Evolutionary conservation across 1,140 invertebrate species (phyloP).

Genomic region (Bombus picipes): DNA sequence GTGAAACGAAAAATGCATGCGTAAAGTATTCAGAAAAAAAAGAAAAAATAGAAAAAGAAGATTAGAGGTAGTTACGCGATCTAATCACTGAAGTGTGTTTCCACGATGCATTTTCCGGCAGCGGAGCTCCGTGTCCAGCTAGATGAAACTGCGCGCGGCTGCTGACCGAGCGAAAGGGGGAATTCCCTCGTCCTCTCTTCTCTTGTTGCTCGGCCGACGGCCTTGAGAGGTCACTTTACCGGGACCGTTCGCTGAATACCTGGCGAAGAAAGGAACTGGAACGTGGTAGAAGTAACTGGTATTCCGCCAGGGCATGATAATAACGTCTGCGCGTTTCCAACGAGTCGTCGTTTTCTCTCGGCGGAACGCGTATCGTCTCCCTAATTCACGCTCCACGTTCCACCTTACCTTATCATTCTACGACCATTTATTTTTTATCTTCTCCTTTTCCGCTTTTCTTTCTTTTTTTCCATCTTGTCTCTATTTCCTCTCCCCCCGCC

Average conservation of each 20-base stretch:
- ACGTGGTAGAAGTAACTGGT: constrained; percentile 17
- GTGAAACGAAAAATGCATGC: background rate
- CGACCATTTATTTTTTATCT: background rate
- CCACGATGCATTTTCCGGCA: background rate
- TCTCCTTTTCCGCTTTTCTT: background rate
- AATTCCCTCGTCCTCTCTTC: constrained; percentile 28
- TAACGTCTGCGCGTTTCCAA: constrained; percentile 9
- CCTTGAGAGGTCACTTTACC: constrained; percentile 65
- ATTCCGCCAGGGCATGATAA: constrained; percentile 20
- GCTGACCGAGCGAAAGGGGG: constrained; percentile 20
- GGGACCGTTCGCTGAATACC: constrained; percentile 54
- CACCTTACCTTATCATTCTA: background rate
- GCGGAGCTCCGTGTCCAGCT: background rate
- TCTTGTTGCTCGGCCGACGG: constrained; percentile 33
- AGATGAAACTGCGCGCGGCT: constrained; percentile 5
- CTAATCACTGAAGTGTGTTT: background rate
- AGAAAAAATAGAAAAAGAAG: background rate
- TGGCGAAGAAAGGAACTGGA: constrained; percentile 54
- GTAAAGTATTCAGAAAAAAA: background rate
- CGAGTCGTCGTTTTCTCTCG: constrained; percentile 21
- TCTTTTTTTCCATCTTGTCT: background rate
- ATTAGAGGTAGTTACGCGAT: background rate
- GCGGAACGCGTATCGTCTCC: background rate
- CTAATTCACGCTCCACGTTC: constrained; percentile 5
- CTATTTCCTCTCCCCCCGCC: too few species aligned